Base-by-base conservation (phyloP, 1,140 invertebrate species). In the Drosophila neocordata region DNA sequence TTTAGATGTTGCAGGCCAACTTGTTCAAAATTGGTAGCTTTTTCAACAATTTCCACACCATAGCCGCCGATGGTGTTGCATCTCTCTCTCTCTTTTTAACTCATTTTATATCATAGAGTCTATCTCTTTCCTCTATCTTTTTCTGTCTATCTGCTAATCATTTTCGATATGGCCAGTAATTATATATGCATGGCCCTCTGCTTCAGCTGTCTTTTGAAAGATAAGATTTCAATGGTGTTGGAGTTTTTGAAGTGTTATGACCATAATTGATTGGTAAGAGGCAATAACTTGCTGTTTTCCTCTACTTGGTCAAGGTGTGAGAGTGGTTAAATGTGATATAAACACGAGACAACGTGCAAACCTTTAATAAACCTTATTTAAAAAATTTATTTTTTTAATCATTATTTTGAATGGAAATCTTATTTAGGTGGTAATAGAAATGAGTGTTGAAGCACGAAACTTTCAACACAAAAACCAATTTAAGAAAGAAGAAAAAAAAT, bases 101-200 rank as follows among this genome's bases (percentile, higher is more conserved):
- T 12, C 34, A 0, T 2, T 35, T 12, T 35, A 9, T 35, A 9
- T 12, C 11, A n/a, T 12, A 12, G 1, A 31, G 24, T 31, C 27
- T 7, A 31, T 11, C 20, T 41, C 44, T 67, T 67, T 7, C n/a
- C 15, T 4, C 15, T 31, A 8, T 35, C 41, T 6, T 15, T 57
- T 53, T 71, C 3, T 31, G 27, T 41, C 15, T 52, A 48, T 48
- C 62, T 67, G 74, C 61, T 65, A 82, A 83, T 84, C 77, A 77
- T 73, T 71, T 67, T 84, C 44, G 69, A 85, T 81, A 84, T 81
- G 67, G 69, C 82, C 69, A 57, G 38, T 84, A 84, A 84, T 84
- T 77, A 87, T 77, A 84, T 71, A 61, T 48, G 37, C 63, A 44
- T 38, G 37, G 34, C 22, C 18, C 13, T 44, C 41, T 48, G 27